phyloP scores from a whole-genome alignment of 1,140 invertebrate genomes.

The Drosophila equinoxialis region DNA sequence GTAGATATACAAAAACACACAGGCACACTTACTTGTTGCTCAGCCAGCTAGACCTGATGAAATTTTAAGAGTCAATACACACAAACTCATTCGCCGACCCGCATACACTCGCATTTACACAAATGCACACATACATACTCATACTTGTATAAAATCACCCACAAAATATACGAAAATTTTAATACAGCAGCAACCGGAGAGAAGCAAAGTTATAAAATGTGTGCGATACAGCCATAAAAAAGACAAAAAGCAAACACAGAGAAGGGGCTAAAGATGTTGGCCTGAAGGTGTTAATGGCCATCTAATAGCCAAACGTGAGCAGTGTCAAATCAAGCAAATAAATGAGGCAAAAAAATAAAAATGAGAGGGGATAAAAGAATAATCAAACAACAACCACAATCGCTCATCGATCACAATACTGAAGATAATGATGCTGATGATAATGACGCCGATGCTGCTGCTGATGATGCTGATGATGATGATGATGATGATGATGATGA shows the following conservation, averaged over 20 bases:
- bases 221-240: slow-evolving; percentile 43
- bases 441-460: slow-evolving; percentile 44
- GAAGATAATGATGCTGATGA: slow-evolving; percentile 41
- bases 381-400: slow-evolving; percentile 15
- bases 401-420: slow-evolving; percentile 44
- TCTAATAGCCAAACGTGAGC: slow-evolving; percentile 65
- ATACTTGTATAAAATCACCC: neutral
- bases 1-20: slow-evolving; percentile 9
- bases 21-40: slow-evolving; percentile 17
- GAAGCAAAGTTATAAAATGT: slow-evolving; percentile 8
- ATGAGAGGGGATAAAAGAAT: slow-evolving; percentile 13
- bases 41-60: slow-evolving; percentile 9
- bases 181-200: slow-evolving; percentile 18
- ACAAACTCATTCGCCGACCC: neutral
- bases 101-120: neutral
- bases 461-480: slow-evolving; percentile 44
- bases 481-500: slow-evolving; percentile 41
- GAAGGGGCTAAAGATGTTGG: slow-evolving; percentile 19
- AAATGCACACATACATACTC: neutral
- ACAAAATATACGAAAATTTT: slow-evolving; percentile 36
- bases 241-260: slow-evolving; percentile 30
- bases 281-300: slow-evolving; percentile 65
- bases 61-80: slow-evolving; percentile 23
- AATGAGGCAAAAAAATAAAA: slow-evolving; percentile 27
- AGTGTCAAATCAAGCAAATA: slow-evolving; percentile 56